Percentiles rank a stretch among this genome's conserved stretches.
Evolutionary conservation across 2,888 invertebrate genomes (phyloP).

Genomic region (Craniophora ligustri): DNA sequence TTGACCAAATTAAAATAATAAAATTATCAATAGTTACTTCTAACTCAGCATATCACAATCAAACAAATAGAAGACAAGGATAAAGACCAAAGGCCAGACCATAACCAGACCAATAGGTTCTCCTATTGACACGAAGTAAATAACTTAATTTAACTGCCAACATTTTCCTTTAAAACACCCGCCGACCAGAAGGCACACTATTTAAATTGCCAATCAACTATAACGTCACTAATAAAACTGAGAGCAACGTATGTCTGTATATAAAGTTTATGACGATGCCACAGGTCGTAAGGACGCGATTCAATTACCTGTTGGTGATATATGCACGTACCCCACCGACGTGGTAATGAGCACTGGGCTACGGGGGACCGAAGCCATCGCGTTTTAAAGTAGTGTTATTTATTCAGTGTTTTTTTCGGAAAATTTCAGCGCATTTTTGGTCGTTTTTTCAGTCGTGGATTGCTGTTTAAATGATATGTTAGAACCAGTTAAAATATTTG

Average conservation of each 20-base stretch:
- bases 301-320: conserved; percentile 48
- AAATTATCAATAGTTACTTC: too few species aligned
- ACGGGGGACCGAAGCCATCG: conserved; percentile 29
- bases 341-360: conserved; percentile 42
- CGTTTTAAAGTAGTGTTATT: conserved; percentile 28
- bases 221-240: conserved; percentile 42
- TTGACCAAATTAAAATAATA: too few species aligned
- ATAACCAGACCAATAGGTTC: too few species aligned
- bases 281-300: conserved; percentile 40
- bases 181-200: conserved; percentile 7
- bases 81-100: too few species aligned
- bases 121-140: neutral
- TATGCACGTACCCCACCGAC: conserved; percentile 37
- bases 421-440: too few species aligned
- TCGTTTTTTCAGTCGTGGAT: too few species aligned
- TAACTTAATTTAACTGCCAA: neutral
- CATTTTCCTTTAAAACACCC: neutral
- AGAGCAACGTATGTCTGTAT: conserved; percentile 29
- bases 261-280: conserved; percentile 48
- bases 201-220: conserved; percentile 43
- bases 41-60: too few species aligned
- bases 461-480: too few species aligned
- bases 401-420: too few species aligned
- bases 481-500: too few species aligned
- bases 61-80: too few species aligned